These are phyloP conservation scores for Noctua janthe DNA, from an alignment of 2,888 invertebrate genomes.

Conservation along the genomic window DNA sequence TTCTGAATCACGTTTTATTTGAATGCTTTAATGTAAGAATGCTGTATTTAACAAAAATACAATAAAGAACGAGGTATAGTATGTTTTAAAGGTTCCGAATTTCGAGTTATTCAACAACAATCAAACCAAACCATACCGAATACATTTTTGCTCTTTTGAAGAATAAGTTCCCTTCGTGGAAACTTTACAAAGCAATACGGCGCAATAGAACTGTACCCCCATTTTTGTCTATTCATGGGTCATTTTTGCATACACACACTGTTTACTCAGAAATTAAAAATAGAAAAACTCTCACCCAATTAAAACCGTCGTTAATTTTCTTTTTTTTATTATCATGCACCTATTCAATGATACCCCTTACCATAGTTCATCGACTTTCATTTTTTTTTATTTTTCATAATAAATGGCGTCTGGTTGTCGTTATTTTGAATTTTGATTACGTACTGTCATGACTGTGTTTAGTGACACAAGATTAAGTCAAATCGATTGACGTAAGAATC, in stretches of 20 bases:
- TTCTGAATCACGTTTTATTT: background rate
- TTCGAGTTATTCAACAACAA: slow-evolving; percentile 2
- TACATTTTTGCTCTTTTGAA: background rate
- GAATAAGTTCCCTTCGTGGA: background rate
- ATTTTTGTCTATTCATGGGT: background rate
- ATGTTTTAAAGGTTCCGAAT: background rate
- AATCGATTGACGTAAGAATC: too few relatives aligned
- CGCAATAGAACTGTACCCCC: background rate
- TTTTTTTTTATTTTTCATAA: too few relatives aligned
- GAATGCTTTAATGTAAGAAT: background rate
- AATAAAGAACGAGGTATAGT: background rate
- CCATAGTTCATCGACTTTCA: too few relatives aligned
- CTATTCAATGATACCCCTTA: too few relatives aligned
- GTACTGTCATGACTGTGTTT: too few relatives aligned
- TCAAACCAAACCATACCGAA: background rate
- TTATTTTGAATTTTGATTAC: too few relatives aligned
- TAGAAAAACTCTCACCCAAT: background rate
- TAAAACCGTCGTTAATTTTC: slow-evolving; percentile 12
- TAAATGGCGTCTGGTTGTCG: too few relatives aligned
- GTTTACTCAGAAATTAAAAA: slow-evolving; percentile 16
- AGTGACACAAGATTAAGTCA: too few relatives aligned
- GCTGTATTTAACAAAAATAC: background rate
- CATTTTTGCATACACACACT: background rate
- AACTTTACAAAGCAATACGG: background rate
- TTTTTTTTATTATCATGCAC: too few relatives aligned